phyloP scores from a whole-genome alignment of 2,113 vertebrate species.

The Dascyllus trimaculatus region DNA sequence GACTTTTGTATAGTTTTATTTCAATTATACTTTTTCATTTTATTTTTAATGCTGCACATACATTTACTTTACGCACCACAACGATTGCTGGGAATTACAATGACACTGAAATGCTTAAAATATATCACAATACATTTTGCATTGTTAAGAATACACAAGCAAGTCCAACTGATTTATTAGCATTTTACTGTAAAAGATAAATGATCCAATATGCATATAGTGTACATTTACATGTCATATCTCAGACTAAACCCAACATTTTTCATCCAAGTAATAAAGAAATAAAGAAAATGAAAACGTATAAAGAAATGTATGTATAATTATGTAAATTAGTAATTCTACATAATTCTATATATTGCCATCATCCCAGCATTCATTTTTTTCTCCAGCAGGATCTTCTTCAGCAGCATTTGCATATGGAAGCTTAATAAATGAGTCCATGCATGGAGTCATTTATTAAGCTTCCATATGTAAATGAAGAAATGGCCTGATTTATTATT shows the following conservation, averaged over 20 bases:
- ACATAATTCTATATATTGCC: not conserved
- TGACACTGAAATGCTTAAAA: too few species aligned
- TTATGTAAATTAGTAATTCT: not conserved
- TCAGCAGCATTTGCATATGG: not conserved
- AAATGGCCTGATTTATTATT: too few species aligned
- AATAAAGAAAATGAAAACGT: not conserved
- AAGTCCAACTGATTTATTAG: not conserved
- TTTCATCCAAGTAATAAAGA: not conserved
- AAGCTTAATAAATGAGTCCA: not conserved
- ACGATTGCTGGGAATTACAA: too few species aligned
- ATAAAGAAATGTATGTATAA: not conserved
- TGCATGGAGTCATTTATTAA: too few species aligned
- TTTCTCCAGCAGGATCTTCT: not conserved
- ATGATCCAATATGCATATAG: not conserved
- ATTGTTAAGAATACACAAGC: not conserved
- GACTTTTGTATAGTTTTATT: too few species aligned
- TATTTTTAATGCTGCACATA: not conserved
- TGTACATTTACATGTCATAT: not conserved
- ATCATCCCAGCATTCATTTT: not conserved
- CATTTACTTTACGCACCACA: too few species aligned
- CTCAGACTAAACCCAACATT: not conserved
- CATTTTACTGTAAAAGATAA: not conserved
- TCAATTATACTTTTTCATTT: not conserved
- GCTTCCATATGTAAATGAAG: too few species aligned
- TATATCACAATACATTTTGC: not conserved